A percentile compares a stretch with the other conserved stretches of the same genome.
Evolutionary conservation across 2,797 vertebrate species (phyloP).

Genomic region (Setipinna tenuifilis): DNA sequence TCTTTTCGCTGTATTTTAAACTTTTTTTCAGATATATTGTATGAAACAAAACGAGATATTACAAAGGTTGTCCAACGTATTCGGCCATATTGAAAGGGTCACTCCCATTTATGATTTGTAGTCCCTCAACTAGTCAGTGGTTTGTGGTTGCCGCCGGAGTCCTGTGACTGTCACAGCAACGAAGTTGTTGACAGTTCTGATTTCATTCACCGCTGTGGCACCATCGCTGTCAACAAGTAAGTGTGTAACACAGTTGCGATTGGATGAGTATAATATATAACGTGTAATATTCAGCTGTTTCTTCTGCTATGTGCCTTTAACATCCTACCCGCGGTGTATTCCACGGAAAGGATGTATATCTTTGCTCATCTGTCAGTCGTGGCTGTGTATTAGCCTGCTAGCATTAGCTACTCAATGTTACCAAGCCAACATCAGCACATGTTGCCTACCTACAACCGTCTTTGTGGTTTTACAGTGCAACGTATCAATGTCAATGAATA

Average conservation of each 20-base stretch:
- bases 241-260: background rate
- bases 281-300: background rate
- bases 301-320: background rate
- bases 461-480: background rate
- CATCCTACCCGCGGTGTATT: background rate
- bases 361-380: background rate
- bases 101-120: constrained; percentile 11
- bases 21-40: background rate
- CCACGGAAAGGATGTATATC: background rate
- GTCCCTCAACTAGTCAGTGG: background rate
- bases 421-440: constrained; percentile 5
- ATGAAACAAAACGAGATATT: background rate
- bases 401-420: background rate
- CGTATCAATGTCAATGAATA: background rate
- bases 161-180: background rate
- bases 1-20: background rate
- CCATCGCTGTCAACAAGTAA: background rate
- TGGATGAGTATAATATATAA: background rate
- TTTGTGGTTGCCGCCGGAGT: background rate
- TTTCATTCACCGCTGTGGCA: background rate
- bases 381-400: background rate
- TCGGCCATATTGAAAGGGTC: background rate
- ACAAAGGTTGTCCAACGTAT: background rate
- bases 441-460: background rate
- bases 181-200: constrained; percentile 6